A percentile compares a stretch with the other conserved stretches of the same genome.
Evolutionary conservation across 1,140 invertebrate species (phyloP).

Genomic region (Parapsyche elsis): DNA sequence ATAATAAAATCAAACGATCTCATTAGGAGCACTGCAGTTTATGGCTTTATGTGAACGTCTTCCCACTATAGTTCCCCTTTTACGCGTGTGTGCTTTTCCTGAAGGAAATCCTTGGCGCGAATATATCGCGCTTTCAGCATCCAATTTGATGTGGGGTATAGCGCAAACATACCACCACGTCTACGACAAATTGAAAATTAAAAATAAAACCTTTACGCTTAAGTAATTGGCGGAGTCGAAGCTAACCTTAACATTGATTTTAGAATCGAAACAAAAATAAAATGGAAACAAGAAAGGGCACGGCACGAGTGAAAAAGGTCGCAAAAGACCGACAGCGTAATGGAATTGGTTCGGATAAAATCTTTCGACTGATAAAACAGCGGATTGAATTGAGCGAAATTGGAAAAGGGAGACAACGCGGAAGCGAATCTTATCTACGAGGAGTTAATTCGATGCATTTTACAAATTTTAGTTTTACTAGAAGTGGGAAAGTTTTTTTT

Average conservation of each 20-base stretch:
- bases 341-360: constrained; percentile 39
- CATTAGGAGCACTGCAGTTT: constrained; percentile 46
- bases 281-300: neutral
- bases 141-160: neutral
- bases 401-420: neutral
- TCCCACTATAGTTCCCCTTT: neutral
- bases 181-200: neutral
- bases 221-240: neutral
- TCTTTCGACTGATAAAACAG: neutral
- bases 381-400: neutral
- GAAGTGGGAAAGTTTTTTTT: too few species aligned
- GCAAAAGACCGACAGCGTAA: constrained; percentile 28
- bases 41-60: constrained; percentile 5
- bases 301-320: constrained; percentile 34
- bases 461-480: too few species aligned
- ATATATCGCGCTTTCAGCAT: neutral
- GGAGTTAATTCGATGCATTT: too few species aligned
- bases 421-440: too few species aligned
- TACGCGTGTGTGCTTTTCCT: neutral
- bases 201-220: neutral
- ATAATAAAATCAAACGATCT: constrained; percentile 54
- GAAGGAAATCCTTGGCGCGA: neutral
- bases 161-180: neutral
- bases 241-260: constrained; percentile 1
- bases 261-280: neutral